Percentiles rank a stretch among this genome's conserved stretches.
These are phyloP conservation scores for Sipunculus nudus DNA, from an alignment of 2,888 invertebrate genomes.

Conservation along the genomic window DNA sequence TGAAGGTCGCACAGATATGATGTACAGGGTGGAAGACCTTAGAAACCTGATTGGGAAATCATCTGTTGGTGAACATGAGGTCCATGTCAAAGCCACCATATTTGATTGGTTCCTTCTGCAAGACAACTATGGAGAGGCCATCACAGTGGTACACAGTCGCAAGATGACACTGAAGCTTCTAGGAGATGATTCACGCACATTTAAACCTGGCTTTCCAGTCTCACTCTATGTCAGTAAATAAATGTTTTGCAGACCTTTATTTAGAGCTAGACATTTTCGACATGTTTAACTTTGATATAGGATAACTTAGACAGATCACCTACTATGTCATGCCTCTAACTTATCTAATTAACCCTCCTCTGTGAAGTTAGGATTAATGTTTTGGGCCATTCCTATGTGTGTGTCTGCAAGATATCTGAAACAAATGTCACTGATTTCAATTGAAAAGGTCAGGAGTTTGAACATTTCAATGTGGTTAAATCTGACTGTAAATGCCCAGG, in stretches of 20 bases:
- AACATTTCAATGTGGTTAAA: no score
- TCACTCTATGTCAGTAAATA: conserved; percentile 78
- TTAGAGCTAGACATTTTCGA: not conserved
- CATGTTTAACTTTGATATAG: no score
- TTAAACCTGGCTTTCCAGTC: conserved; percentile 94
- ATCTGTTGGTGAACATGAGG: conserved; percentile 46
- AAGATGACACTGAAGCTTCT: conserved; percentile 84
- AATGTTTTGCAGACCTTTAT: not conserved
- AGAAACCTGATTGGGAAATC: conserved; percentile 43
- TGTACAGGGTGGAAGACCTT: conserved; percentile 84
- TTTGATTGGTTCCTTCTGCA: conserved; percentile 60
- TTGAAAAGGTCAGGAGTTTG: no score
- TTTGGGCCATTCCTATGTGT: no score
- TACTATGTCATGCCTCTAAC: no score
- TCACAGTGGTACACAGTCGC: conserved; percentile 87
- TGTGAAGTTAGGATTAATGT: no score
- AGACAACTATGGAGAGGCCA: conserved; percentile 78
- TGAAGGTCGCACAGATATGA: conserved; percentile 86
- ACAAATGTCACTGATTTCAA: no score
- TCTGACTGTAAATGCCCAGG: no score
- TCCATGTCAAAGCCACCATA: conserved; percentile 59
- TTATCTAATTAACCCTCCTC: no score
- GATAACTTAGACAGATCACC: no score
- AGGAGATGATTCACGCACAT: conserved; percentile 90
- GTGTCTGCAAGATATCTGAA: no score